Conservation (phyloP, 2,888 invertebrate genomes). For the Crioceris asparagi region DNA sequence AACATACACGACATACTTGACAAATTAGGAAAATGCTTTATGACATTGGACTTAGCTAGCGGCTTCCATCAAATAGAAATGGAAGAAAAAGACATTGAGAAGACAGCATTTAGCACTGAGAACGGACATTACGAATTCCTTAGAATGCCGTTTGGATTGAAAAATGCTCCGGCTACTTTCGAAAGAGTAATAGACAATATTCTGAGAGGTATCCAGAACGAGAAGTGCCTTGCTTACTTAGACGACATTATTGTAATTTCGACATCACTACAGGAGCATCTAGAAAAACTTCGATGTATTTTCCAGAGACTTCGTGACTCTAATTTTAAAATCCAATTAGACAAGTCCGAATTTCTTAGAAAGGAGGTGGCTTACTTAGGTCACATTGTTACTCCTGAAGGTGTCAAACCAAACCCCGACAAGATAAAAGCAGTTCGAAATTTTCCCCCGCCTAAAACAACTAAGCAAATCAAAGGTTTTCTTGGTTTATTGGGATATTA, state of each 20-base stretch:
- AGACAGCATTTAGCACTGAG: slow-evolving; percentile 15
- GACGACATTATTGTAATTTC: too few relatives aligned
- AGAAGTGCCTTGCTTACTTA: slow-evolving; percentile 19
- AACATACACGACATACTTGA: slow-evolving; percentile 17
- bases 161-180: slow-evolving; percentile 22
- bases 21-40: slow-evolving; percentile 12
- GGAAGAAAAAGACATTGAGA: slow-evolving; percentile 8
- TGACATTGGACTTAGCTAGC: slow-evolving; percentile 13
- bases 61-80: slow-evolving; percentile 19
- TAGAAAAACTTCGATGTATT: too few relatives aligned
- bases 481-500: slow-evolving; percentile 18
- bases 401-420: slow-evolving; percentile 13
- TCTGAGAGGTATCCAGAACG: slow-evolving; percentile 15
- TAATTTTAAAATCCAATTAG: slow-evolving; percentile 13
- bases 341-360: slow-evolving; percentile 13
- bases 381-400: slow-evolving; percentile 9
- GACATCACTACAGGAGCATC: too few relatives aligned
- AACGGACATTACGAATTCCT: slow-evolving; percentile 14
- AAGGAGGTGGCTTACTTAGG: slow-evolving; percentile 13
- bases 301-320: slow-evolving; percentile 6
- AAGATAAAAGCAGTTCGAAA: too few relatives aligned
- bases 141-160: slow-evolving; percentile 23
- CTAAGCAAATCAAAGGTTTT: slow-evolving; percentile 17
- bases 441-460: too few relatives aligned
- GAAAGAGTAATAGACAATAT: slow-evolving; percentile 20